phyloP scores from a whole-genome alignment of 2,797 vertebrate genomes.

The Crax fasciolata region DNA sequence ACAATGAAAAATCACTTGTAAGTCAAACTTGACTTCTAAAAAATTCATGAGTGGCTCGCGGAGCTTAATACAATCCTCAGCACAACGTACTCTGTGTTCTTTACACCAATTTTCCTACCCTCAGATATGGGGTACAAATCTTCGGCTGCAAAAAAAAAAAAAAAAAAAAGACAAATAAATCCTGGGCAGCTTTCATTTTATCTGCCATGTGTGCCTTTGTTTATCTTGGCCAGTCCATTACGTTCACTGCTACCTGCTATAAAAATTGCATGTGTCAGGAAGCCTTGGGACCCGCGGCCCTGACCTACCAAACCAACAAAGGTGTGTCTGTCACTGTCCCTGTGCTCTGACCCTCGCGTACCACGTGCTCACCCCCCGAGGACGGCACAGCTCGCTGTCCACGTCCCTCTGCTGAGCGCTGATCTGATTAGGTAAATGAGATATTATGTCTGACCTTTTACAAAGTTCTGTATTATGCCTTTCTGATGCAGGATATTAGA shows the following conservation, averaged over 20 bases:
- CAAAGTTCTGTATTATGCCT: neutral
- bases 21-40: neutral
- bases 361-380: neutral
- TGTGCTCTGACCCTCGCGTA: neutral
- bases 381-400: neutral
- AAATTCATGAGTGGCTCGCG: fast-evolving
- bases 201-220: fast-evolving
- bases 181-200: neutral
- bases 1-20: neutral
- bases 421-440: slow-evolving; percentile 42
- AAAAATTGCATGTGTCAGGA: neutral
- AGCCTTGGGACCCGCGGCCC: neutral
- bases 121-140: neutral
- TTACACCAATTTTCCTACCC: neutral
- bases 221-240: neutral
- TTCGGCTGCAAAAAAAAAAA: neutral
- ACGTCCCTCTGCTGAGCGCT: neutral
- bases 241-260: neutral
- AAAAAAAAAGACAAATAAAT: neutral
- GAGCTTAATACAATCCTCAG: neutral
- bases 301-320: neutral
- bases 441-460: neutral
- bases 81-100: neutral
- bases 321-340: neutral
- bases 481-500: neutral